Evolutionary conservation across 2,113 vertebrate genomes (phyloP).

Genomic region (Coregonus clupeaformis): DNA sequence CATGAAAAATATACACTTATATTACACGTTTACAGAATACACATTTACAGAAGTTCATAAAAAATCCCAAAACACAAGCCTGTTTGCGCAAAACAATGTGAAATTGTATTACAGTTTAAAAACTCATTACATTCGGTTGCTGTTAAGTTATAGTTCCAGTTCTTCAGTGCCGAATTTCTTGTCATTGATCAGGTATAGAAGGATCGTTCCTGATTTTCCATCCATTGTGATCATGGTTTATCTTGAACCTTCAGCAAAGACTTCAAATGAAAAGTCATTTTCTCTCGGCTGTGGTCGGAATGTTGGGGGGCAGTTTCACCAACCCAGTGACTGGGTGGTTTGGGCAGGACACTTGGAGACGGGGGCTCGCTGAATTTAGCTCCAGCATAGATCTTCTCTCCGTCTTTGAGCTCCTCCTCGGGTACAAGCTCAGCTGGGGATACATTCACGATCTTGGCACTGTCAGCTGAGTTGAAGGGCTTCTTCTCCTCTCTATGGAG

Average conservation of each 20-base stretch:
- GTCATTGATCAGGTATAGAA: neutral
- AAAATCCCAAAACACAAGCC: conserved; percentile 72
- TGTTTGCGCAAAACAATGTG: conserved; percentile 38
- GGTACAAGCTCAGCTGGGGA: conserved; percentile 58
- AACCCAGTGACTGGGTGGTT: conserved; percentile 95
- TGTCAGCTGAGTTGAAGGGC: conserved; percentile 75
- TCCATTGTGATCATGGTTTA: conserved; percentile 51
- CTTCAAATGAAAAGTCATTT: conserved; percentile 90
- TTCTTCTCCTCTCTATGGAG: conserved; percentile 62
- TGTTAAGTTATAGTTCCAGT: conserved; percentile 59
- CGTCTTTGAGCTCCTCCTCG: conserved; percentile 78
- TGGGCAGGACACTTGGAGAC: conserved; percentile 92
- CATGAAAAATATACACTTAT: conserved; percentile 90
- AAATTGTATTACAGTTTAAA: conserved; percentile 49
- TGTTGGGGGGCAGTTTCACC: conserved; percentile 68
- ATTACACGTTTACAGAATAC: conserved; percentile 91
- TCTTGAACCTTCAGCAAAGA: conserved; percentile 88
- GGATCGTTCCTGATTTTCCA: neutral
- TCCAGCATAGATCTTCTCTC: conserved; percentile 87
- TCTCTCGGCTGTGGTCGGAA: conserved; percentile 79
- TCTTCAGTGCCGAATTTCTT: conserved; percentile 15
- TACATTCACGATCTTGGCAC: conserved; percentile 64
- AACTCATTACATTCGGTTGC: conserved; percentile 70
- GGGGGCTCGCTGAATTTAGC: conserved; percentile 95
- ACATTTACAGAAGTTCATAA: conserved; percentile 76